phyloP scores from a whole-genome alignment of 35 echinoderm and acorn worm genomes.

The Apostichopus japonicus region DNA sequence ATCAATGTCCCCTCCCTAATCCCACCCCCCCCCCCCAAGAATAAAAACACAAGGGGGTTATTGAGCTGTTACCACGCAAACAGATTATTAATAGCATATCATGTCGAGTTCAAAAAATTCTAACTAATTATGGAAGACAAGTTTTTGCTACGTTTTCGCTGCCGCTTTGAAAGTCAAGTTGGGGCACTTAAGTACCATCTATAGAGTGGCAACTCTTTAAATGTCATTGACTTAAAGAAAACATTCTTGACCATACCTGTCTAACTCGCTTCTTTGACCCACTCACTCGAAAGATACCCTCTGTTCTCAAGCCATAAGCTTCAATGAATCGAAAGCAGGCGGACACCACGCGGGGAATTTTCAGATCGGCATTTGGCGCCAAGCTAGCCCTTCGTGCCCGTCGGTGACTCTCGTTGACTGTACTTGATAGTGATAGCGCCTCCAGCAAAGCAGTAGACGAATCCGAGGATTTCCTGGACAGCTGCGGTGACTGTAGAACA shows the following conservation, averaged over 20 bases:
- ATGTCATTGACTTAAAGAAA: neutral
- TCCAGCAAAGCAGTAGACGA: slow-evolving; percentile 72
- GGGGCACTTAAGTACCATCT: too few relatives aligned
- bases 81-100: too few relatives aligned
- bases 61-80: too few relatives aligned
- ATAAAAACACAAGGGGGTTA: too few relatives aligned
- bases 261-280: slow-evolving; percentile 96
- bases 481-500: slow-evolving; percentile 27
- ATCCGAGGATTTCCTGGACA: slow-evolving; percentile 41
- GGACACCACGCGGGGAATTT: slow-evolving; percentile 88
- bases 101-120: too few relatives aligned
- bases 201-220: neutral
- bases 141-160: too few relatives aligned
- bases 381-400: slow-evolving; percentile 78
- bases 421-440: slow-evolving; percentile 83
- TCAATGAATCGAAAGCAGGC: slow-evolving; percentile 86
- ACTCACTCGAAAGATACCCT: slow-evolving; percentile 94
- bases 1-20: too few relatives aligned
- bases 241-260: slow-evolving; percentile 69
- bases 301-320: slow-evolving; percentile 70
- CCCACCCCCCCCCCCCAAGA: too few relatives aligned
- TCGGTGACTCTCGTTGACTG: slow-evolving; percentile 69
- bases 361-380: slow-evolving; percentile 66
- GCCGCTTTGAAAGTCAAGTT: too few relatives aligned
- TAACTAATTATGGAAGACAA: too few relatives aligned